These are phyloP conservation scores for Zosterops borbonicus DNA, from an alignment of 2,113 vertebrate species.

Conservation along the genomic window DNA sequence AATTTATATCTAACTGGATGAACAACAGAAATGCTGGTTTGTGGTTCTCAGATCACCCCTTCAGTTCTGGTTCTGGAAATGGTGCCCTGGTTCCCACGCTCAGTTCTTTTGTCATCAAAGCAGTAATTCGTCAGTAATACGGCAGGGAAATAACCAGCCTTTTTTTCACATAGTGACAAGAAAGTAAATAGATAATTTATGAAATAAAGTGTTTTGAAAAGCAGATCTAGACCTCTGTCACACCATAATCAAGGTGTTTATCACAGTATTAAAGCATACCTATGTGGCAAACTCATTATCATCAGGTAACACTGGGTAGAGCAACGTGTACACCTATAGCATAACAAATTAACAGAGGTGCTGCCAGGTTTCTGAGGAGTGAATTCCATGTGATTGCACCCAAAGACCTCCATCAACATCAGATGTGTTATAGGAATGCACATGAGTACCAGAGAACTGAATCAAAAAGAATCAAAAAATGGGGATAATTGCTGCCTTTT, in stretches of 20 bases:
- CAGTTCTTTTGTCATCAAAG: neutral
- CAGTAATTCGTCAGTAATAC: neutral
- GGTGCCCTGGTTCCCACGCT: neutral
- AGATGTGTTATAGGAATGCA: neutral
- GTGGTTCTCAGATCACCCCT: neutral
- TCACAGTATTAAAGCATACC: neutral
- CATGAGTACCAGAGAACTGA: neutral
- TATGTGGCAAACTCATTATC: neutral
- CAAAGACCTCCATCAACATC: neutral
- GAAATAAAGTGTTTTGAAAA: conserved; percentile 9
- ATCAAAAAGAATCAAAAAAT: neutral
- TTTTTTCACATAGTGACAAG: neutral
- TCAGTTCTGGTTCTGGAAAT: neutral
- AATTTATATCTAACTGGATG: fast-evolving
- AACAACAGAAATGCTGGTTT: neutral
- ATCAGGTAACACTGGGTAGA: neutral
- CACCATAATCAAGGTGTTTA: conserved; percentile 1
- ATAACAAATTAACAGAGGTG: neutral
- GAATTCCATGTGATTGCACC: neutral
- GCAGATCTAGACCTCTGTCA: neutral
- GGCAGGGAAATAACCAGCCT: neutral
- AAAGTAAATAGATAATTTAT: conserved; percentile 18
- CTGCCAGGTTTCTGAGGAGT: neutral
- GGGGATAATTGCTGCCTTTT: conserved; percentile 21
- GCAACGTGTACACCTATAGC: neutral